Percentiles rank a stretch among this genome's conserved stretches.
These are phyloP conservation scores for Limosa lapponica DNA, from an alignment of 2,797 vertebrate species.

Conservation along the genomic window DNA sequence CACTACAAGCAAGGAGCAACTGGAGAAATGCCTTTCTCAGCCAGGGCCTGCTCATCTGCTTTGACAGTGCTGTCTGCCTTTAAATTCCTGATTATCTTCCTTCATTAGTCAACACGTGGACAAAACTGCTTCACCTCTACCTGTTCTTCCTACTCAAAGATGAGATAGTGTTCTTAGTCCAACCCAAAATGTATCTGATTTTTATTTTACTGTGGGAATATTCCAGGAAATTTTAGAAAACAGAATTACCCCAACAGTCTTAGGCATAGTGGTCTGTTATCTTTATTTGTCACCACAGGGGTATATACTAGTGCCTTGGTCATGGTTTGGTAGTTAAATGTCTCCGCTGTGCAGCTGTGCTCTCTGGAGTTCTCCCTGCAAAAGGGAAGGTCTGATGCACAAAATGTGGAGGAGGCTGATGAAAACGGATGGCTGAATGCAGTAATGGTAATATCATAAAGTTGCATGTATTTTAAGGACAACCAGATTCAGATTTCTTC, in stretches of 20 bases:
- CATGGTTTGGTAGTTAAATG: neutral
- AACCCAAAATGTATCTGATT: neutral
- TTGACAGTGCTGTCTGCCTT: neutral
- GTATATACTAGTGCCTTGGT: neutral
- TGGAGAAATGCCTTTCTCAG: slow-evolving; percentile 19
- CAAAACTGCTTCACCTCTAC: slow-evolving; percentile 15
- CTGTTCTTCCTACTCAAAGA: slow-evolving; percentile 41
- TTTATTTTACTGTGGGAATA: neutral
- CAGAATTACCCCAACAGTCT: neutral
- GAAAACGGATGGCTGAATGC: neutral
- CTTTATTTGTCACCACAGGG: neutral
- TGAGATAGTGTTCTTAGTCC: neutral
- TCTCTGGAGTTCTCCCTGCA: neutral
- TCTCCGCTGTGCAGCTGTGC: neutral
- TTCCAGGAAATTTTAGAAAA: neutral
- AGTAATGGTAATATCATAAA: neutral
- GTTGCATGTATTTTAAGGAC: neutral
- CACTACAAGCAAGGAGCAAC: slow-evolving; percentile 20
- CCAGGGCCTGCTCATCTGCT: neutral
- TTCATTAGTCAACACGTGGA: neutral
- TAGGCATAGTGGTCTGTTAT: neutral
- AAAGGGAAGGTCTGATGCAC: neutral
- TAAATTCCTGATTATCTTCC: neutral
- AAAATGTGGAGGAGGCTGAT: neutral
- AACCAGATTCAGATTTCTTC: neutral